Base-by-base conservation (phyloP, 2,113 vertebrate genomes). In the Zosterops lateralis region DNA sequence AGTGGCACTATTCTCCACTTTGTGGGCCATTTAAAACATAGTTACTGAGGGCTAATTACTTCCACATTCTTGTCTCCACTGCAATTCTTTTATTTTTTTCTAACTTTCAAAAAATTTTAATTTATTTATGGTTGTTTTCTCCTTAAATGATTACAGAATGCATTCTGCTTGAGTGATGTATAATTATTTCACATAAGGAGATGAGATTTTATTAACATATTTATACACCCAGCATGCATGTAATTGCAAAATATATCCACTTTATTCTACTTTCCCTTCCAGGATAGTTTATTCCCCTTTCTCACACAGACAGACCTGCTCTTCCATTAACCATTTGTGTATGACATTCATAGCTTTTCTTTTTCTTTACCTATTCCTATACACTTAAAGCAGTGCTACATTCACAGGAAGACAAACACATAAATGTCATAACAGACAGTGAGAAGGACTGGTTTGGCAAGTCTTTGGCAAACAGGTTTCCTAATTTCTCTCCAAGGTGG, bases 361-460 rank as follows among this genome's bases (percentile, higher is more conserved):
- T 89, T 67, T 71, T 58, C 44, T 84, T 79, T 54, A 48, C 29
- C 17, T 53, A 10, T 80, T 84, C 53, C 61, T 45, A 13, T 32
- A 17, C 2, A 32, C 45, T 67, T 68, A 90, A 93, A 81, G 5
- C 68, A 61, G 14, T 11, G 3, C 31, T 64, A 32, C 12, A 28
- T 77, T 77, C 76, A 31, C 40, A 44, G 12, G 51, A 88, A 74
- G 65, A 53, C 36, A 93, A 94, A 88, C 65, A 70, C 34, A 81
- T 48, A 32, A 66, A 70, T 81, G 67, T 74, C 60, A 53, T 88
- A 70, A 65, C 65, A 88, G 71, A 29, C 57, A 57, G 40, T 95
- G 82, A 86, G 68, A 90, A 86, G 53, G 72, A 95, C 95, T 86
- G 94, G 92, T 96, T 92, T 57, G 79, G 68, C 84, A 62, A 94